Base-by-base conservation (phyloP, 2,888 invertebrate genomes). In the Lasioglossum malachurum region DNA sequence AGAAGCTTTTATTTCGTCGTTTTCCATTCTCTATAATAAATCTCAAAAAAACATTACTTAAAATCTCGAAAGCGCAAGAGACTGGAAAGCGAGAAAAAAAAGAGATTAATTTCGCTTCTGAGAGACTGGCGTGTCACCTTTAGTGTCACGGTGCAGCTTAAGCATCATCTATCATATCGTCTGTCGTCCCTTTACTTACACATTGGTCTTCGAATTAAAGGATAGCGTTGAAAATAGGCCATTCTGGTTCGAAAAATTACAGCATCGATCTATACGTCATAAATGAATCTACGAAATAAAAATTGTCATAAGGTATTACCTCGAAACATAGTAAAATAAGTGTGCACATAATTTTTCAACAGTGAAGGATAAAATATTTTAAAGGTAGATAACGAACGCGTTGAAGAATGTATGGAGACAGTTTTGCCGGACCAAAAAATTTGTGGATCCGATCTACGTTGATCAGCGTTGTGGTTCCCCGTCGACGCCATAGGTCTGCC, bases 151-250 rank as follows among this genome's bases (percentile, higher is more conserved):
- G 35, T 19, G 69, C 76, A 49, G 75, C 67, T 84, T 72, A 64
- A 67, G 1, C 67, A 53, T 41, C 82, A 81, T 84, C 71, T 31
- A 75, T 83, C 80, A 69, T 69, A 38, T 69, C 4, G 38, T 69
- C 69, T 69, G 69, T 69, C 69, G 16, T 69, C 69, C 38, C 69
- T 69, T 38, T 38, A 23, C 69, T 23, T 23, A 38, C 38, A 69
- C 69, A 23, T 38, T 38, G 23, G 23, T 69, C 69, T 69, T 38
- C 38, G 35, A 69, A 69, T 69, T 69, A 69, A 69, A 64, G 19
- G 31, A 16, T 19, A 19, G 3, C 27, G 31, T 64, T 35, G 2
- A 35, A 64, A 64, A 1, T 35, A 31, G 19, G 1, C 19, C 16
- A 64, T 64, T 64, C 19, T 0, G 7, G 4, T 35, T 31, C 31